phyloP scores from a whole-genome alignment of 2,888 invertebrate genomes.

The Eupithecia centaureata region DNA sequence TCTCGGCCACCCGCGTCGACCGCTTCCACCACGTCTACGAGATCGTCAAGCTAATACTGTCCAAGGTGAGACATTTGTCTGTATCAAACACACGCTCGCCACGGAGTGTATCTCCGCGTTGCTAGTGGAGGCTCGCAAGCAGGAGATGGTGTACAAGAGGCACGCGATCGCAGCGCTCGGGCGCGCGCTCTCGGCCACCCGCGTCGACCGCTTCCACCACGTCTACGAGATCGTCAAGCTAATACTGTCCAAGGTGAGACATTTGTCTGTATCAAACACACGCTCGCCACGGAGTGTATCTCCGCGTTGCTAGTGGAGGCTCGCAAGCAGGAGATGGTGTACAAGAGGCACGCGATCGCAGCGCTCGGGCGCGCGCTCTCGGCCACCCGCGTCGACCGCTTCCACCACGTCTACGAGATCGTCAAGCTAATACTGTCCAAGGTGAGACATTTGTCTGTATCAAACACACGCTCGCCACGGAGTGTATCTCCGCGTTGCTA shows the following conservation, averaged over 20 bases:
- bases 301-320: constrained; percentile 85
- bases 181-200: constrained; percentile 88
- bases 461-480: constrained; percentile 55
- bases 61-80: too few species aligned
- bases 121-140: constrained; percentile 85
- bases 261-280: too few species aligned
- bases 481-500: constrained; percentile 57
- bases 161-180: constrained; percentile 89
- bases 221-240: constrained; percentile 90
- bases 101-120: constrained; percentile 30
- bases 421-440: constrained; percentile 88
- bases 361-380: constrained; percentile 90
- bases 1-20: constrained; percentile 89
- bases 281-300: constrained; percentile 47
- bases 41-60: constrained; percentile 88
- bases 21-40: constrained; percentile 91
- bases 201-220: constrained; percentile 90
- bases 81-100: too few species aligned
- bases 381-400: constrained; percentile 88
- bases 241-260: constrained; percentile 87
- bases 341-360: constrained; percentile 83
- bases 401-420: constrained; percentile 91
- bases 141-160: constrained; percentile 60
- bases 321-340: constrained; percentile 60
- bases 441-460: too few species aligned